Evolutionary conservation across 1,140 invertebrate genomes (phyloP).

Genomic region (Drosophila teissieri): DNA sequence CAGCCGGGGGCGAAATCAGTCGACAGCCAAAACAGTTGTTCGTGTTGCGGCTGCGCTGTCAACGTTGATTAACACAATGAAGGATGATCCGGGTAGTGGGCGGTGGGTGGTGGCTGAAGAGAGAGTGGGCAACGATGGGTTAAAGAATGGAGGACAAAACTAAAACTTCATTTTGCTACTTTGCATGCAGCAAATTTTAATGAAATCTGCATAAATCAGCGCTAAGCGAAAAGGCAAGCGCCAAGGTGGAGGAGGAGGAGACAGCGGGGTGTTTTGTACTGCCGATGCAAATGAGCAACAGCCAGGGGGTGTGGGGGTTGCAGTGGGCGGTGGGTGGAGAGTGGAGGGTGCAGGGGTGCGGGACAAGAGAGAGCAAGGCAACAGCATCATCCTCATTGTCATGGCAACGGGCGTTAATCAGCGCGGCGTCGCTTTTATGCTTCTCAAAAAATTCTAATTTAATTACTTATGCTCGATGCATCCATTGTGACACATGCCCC

Average conservation of each 20-base stretch:
- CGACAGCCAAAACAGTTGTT: slow-evolving; percentile 62
- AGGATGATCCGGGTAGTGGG: slow-evolving; percentile 50
- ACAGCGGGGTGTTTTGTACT: slow-evolving; percentile 7
- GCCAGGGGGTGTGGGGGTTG: slow-evolving; percentile 12
- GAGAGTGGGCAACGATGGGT: neutral
- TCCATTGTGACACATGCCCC: slow-evolving; percentile 73
- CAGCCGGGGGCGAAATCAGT: slow-evolving; percentile 23
- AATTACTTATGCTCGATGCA: slow-evolving; percentile 84
- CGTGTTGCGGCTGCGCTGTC: slow-evolving; percentile 76
- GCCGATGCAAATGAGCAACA: slow-evolving; percentile 78
- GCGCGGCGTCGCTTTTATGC: slow-evolving; percentile 64
- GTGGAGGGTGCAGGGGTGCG: too few species aligned
- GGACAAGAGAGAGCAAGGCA: slow-evolving; percentile 11
- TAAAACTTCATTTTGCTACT: slow-evolving; percentile 79
- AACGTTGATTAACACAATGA: slow-evolving; percentile 79
- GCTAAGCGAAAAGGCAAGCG: slow-evolving; percentile 59
- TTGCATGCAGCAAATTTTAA: slow-evolving; percentile 79
- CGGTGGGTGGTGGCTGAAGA: neutral
- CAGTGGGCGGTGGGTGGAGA: slow-evolving; percentile 4
- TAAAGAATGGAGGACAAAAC: slow-evolving; percentile 43
- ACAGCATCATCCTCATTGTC: slow-evolving; percentile 43
- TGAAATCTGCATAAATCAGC: slow-evolving; percentile 84
- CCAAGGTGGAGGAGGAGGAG: slow-evolving; percentile 6
- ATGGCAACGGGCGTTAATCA: slow-evolving; percentile 79
- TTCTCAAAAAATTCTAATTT: slow-evolving; percentile 84